Evolutionary conservation across 2,888 invertebrate genomes (phyloP).

Genomic region (Xestia ashworthii): DNA sequence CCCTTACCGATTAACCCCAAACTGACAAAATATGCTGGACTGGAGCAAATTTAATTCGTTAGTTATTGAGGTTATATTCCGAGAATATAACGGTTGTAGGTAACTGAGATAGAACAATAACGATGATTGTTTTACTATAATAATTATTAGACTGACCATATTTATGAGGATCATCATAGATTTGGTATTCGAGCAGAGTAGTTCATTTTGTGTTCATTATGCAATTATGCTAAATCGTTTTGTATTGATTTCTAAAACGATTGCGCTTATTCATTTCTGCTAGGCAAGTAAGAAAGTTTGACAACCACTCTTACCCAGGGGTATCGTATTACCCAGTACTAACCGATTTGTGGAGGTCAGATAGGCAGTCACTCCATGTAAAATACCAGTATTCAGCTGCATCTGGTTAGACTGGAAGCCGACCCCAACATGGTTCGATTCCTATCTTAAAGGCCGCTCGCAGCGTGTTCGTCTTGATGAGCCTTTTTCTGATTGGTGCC

Average conservation of each 20-base stretch:
- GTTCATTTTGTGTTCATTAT: neutral
- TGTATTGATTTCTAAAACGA: neutral
- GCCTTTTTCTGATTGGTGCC: no score
- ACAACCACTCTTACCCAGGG: no score
- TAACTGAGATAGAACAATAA: neutral
- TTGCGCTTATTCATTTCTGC: neutral
- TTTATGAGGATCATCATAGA: neutral
- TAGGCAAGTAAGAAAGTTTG: neutral
- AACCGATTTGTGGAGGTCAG: no score
- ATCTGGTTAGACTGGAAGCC: no score
- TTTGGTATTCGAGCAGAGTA: neutral
- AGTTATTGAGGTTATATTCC: constrained; percentile 36
- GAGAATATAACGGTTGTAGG: neutral
- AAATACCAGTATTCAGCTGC: no score
- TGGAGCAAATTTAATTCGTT: constrained; percentile 31
- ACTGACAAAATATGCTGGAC: constrained; percentile 15
- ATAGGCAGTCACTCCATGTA: no score
- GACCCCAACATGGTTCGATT: no score
- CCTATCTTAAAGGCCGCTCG: no score
- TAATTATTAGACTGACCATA: neutral
- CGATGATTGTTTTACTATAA: neutral
- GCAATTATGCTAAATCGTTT: no score
- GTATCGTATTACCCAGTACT: no score
- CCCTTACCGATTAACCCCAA: constrained; percentile 38
- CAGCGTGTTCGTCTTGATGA: no score